Evolutionary conservation across 2,888 invertebrate species (phyloP), one percentile per base, ranked within the genome.

Genomic region (Tiphia femorata): DNA sequence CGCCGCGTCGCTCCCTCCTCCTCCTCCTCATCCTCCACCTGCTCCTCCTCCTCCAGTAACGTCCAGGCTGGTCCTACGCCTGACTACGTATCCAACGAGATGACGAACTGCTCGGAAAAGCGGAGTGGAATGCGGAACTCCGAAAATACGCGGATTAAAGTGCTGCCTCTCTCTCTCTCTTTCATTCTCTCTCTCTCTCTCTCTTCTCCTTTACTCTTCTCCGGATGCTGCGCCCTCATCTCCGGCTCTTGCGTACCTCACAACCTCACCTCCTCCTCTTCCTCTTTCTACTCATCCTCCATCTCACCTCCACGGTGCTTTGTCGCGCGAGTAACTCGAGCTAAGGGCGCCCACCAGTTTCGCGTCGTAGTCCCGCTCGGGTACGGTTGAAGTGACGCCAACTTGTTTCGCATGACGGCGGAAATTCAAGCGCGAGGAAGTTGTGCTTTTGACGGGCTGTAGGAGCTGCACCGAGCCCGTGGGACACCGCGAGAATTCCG

Each of bases 41-140:
- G 63, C 70, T 58, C 47, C 50, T 49, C 59, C 41, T 41, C 40
- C 58, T 55, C 58, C 59, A 50, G 55, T 54, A 44, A 47, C 55
- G 49, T 54, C 38, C 57, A 41, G 59, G 48, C 69, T 59, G 67
- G 60, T 62, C 66, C 67, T 69, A 66, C 68, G 65, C 64, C 49
- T 55, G 67, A 50, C 67, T 65, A 60, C 67, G 70, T 70, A 75
- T 77, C 73, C 75, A 68, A 70, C 76, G 69, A 65, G 72, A 80
- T 81, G 81, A 82, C 79, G 80, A 77, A 82, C 80, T 79, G 76
- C 75, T 66, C 68, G 64, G 71, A 67, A 73, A 77, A 77, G 80
- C 75, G 75, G 77, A 79, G 72, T 75, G 69, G 70, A 79, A 77
- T 79, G 70, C 75, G 64, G 67, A 64, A 68, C 68, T 70, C 62